Evolutionary conservation across 2,113 vertebrate species (phyloP).

Genomic region (Hyperopisus bebe): DNA sequence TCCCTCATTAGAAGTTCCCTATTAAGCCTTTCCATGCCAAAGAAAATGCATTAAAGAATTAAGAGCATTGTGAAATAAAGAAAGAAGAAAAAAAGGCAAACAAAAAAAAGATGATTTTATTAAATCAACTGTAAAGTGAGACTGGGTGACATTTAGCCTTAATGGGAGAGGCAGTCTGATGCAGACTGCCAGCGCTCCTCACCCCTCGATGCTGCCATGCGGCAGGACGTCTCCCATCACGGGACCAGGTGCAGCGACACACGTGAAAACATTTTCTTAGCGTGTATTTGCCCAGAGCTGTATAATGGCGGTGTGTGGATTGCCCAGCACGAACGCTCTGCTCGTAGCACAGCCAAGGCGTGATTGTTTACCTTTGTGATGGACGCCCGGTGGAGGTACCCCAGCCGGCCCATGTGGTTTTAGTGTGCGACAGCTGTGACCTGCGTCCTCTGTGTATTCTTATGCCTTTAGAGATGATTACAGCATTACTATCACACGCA

Average conservation of each 20-base stretch:
- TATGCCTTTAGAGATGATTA: not conserved
- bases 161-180: not conserved
- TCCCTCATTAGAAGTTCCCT: conserved; percentile 11
- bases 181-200: not conserved
- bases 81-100: not conserved
- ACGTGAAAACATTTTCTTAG: conserved; percentile 45
- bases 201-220: not conserved
- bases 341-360: not conserved
- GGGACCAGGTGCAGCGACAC: conserved; percentile 6
- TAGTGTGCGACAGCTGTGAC: conserved; percentile 64
- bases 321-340: conserved; percentile 41
- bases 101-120: conserved; percentile 11
- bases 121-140: conserved; percentile 12
- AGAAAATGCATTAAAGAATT: conserved; percentile 19
- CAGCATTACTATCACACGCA: not conserved
- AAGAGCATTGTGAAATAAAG: conserved; percentile 14
- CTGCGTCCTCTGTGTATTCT: conserved; percentile 25
- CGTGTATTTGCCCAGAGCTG: conserved; percentile 51
- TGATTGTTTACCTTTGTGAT: conserved; percentile 63
- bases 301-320: conserved; percentile 59
- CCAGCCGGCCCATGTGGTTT: conserved; percentile 30
- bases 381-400: conserved; percentile 23
- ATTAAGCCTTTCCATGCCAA: conserved; percentile 1
- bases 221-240: not conserved
- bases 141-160: not conserved